Base-by-base conservation (phyloP, 2,888 invertebrate species). In the Creontiades dilutus region DNA sequence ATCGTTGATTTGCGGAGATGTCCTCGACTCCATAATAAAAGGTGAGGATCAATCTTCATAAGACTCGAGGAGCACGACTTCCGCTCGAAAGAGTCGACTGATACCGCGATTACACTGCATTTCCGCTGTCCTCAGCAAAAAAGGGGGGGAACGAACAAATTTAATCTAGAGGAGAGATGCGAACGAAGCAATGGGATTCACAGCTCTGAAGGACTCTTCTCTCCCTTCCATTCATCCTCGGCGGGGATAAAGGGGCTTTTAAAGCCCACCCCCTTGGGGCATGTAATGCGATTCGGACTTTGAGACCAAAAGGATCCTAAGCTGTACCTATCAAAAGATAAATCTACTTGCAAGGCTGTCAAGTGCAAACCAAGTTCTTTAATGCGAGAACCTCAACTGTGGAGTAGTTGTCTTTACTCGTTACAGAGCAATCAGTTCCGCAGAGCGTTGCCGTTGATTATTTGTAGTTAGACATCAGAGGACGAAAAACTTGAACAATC, bases 161-260 rank as follows among this genome's bases (percentile, higher is more conserved):
- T 68, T 68, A 68, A 68, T 68, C 68, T 68, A 68, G 68, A 4
- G 68, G 68, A 68, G 19, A 68, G 68, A 68, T 68, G 68, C 68
- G 23, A 68, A 68, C 68, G 68, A 68, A 68, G 68, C 68, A 68
- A 23, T 68, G 68, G 68, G 23, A 68, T 68, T 68, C 68, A 23
- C 68, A 68, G 68, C 68, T 19, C 27, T 27, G 68, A 11, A 11
- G 23, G 19, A 11, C 68, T 68, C 27, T 23, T 68, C 23, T 68
- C 19, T 23, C 68, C 23, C 68, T 27, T 27, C 23, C 68, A 68
- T 68, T 68, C 23, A 23, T 68, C 13, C 68, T 13, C 57, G 57
- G 27, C 0, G 27, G 27, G 68, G 68, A 68, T 23, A 68, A 68
- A 68, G 23, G 23, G 2, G 68, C 27, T 68, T 27, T 27, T 19